Conservation (phyloP, 2,113 vertebrate species). For the Oncorhynchus gorbuscha region DNA sequence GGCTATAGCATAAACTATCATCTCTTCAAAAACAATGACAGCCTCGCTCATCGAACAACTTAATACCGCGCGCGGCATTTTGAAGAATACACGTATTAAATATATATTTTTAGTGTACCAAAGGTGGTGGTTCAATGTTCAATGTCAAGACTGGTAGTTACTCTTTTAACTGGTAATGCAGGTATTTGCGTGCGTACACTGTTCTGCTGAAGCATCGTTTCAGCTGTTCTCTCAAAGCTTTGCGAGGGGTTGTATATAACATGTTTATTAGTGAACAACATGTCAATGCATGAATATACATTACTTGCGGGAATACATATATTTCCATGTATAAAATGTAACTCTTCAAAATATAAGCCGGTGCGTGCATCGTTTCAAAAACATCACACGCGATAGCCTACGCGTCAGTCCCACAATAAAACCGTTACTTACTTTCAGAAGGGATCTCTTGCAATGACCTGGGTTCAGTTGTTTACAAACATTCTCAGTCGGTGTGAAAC, state of each 20-base stretch:
- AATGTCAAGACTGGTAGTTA: background rate
- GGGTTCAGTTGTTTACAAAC: slow-evolving; percentile 20
- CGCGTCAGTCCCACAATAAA: background rate
- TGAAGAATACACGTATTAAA: too few species aligned
- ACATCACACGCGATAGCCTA: background rate
- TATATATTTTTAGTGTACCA: background rate
- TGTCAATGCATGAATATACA: background rate
- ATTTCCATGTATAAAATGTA: background rate
- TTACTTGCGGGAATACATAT: background rate
- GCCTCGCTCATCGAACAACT: too few species aligned
- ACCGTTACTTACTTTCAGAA: slow-evolving; percentile 67
- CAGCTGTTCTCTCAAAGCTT: background rate
- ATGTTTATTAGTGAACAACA: background rate
- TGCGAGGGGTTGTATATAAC: background rate
- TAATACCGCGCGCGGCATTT: too few species aligned
- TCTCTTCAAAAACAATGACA: too few species aligned
- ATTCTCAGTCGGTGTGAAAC: background rate
- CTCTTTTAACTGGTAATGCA: background rate
- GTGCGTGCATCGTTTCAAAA: background rate
- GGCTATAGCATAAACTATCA: too few species aligned
- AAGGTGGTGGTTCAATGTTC: background rate
- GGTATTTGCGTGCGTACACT: background rate
- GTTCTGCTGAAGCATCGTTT: background rate
- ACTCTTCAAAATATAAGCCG: background rate
- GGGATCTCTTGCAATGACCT: slow-evolving; percentile 13